These are phyloP conservation scores for Clarias fuscus DNA, from an alignment of 2,797 vertebrate genomes.

Conservation along the genomic window DNA sequence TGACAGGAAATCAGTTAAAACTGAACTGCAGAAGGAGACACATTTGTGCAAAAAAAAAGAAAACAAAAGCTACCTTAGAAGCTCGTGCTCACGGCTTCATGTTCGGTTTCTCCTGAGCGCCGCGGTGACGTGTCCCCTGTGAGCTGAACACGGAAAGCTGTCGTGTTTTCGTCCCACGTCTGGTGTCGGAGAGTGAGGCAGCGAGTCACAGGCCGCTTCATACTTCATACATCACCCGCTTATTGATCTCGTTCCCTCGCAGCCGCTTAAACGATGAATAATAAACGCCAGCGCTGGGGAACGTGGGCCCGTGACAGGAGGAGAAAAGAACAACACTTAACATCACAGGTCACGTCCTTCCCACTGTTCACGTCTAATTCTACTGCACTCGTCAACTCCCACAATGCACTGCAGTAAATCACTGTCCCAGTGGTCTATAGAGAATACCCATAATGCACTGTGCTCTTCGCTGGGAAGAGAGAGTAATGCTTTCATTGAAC, in stretches of 20 bases:
- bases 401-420: conserved; percentile 18
- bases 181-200: background rate
- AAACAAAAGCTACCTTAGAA: too few species aligned
- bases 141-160: conserved; percentile 1
- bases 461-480: background rate
- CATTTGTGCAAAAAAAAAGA: background rate
- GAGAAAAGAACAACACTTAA: background rate
- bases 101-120: too few species aligned
- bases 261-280: background rate
- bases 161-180: background rate
- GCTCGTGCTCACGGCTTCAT: background rate
- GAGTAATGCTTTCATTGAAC: background rate
- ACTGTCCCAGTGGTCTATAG: background rate
- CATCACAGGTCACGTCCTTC: background rate
- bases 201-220: background rate
- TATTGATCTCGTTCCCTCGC: background rate
- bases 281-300: background rate
- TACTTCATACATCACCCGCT: background rate
- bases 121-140: background rate
- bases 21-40: background rate
- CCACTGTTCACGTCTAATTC: background rate
- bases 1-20: background rate
- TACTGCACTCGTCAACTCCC: background rate
- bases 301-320: background rate
- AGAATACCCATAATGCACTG: background rate